phyloP scores from a whole-genome alignment of 2,888 invertebrate genomes.

The Globia sparganii region DNA sequence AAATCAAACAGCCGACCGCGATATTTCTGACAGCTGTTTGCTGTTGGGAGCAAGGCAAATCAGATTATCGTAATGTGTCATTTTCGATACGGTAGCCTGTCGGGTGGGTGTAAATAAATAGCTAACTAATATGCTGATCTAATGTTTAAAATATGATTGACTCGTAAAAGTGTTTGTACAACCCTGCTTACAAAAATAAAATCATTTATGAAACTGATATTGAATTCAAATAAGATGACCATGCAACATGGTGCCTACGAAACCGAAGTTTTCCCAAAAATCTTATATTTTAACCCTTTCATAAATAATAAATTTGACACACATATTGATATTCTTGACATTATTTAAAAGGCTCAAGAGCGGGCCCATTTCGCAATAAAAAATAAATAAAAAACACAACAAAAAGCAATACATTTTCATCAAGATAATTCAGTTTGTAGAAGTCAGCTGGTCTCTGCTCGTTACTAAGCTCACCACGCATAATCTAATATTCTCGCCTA shows the following conservation, averaged over 20 bases:
- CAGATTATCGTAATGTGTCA: not conserved
- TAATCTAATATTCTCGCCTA: slow-evolving; percentile 71
- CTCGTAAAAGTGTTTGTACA: too few relatives aligned
- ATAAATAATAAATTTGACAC: slow-evolving; percentile 34
- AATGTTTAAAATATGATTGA: too few relatives aligned
- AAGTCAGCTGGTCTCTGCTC: slow-evolving; percentile 70
- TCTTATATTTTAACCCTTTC: slow-evolving; percentile 4
- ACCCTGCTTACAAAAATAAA: too few relatives aligned
- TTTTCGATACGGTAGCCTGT: too few relatives aligned
- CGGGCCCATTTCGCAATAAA: too few relatives aligned
- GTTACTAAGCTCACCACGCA: slow-evolving; percentile 71
- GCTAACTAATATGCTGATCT: too few relatives aligned
- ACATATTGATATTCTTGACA: slow-evolving; percentile 47
- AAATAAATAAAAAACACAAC: too few relatives aligned
- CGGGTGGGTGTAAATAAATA: too few relatives aligned
- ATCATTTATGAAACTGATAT: not conserved
- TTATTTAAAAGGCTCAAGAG: slow-evolving; percentile 68
- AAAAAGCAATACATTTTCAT: slow-evolving; percentile 75
- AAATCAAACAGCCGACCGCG: not conserved
- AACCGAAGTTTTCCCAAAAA: not conserved
- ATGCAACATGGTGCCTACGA: not conserved
- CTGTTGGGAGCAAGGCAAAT: not conserved
- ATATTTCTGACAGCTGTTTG: not conserved
- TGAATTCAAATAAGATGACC: not conserved
- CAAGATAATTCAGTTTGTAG: slow-evolving; percentile 72